A percentile compares a stretch with the other conserved stretches of the same genome.
Evolutionary conservation across 2,888 invertebrate species (phyloP).

Genomic region (Erannis defoliaria): DNA sequence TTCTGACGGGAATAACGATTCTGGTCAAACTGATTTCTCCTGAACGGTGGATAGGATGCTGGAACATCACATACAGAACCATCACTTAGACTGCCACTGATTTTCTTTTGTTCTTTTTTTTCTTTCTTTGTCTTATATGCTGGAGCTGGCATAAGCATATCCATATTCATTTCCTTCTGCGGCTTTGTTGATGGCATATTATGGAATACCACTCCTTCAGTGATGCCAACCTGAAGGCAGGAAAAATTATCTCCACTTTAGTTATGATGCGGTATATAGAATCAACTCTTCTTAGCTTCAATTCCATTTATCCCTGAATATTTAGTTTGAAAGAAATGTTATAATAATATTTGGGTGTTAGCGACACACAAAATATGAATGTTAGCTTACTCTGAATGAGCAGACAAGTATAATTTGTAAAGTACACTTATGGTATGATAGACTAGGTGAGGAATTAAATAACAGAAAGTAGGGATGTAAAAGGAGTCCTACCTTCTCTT

Average conservation of each 20-base stretch:
- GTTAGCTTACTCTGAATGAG: slow-evolving; percentile 23
- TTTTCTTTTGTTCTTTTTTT: slow-evolving; percentile 59
- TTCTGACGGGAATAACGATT: slow-evolving; percentile 58
- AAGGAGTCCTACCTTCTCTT: slow-evolving; percentile 65
- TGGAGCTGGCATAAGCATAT: slow-evolving; percentile 67
- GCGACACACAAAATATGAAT: slow-evolving; percentile 28
- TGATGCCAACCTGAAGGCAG: slow-evolving; percentile 87
- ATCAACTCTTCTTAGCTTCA: slow-evolving; percentile 82
- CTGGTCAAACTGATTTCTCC: slow-evolving; percentile 63
- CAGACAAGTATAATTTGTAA: not conserved
- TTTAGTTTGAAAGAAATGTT: slow-evolving; percentile 58
- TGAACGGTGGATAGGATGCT: slow-evolving; percentile 61
- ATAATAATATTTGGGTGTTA: slow-evolving; percentile 48
- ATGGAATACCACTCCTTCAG: slow-evolving; percentile 84
- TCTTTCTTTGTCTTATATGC: slow-evolving; percentile 52
- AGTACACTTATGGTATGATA: not conserved
- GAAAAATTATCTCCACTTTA: slow-evolving; percentile 87
- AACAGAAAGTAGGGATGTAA: not conserved
- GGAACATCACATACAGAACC: slow-evolving; percentile 72
- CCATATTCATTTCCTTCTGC: slow-evolving; percentile 73
- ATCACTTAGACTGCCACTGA: slow-evolving; percentile 76
- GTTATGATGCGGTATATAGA: slow-evolving; percentile 80
- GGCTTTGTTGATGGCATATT: slow-evolving; percentile 80
- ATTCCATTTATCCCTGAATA: slow-evolving; percentile 78
- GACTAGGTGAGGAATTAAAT: not conserved